Conservation (phyloP, 2,797 vertebrate species). For the Phoeniculus purpureus region DNA sequence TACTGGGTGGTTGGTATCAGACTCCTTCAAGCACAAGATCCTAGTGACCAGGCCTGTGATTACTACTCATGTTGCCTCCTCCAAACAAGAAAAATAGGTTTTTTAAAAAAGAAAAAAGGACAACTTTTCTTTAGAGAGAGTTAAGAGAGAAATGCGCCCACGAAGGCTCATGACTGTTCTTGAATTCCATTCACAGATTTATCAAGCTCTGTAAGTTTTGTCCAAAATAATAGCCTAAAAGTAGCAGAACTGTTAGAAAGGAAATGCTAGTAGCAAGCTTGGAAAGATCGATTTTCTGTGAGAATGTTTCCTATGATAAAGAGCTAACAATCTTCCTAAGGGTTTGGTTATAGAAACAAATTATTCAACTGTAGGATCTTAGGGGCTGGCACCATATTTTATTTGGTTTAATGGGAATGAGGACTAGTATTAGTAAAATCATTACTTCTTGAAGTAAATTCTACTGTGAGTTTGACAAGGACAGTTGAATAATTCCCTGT, state of each 20-base stretch:
- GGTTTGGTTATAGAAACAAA: background rate
- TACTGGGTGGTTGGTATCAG: background rate
- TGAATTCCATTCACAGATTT: background rate
- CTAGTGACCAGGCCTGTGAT: background rate
- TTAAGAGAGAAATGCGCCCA: background rate
- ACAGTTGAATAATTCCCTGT: background rate
- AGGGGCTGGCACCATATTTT: background rate
- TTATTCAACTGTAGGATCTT: background rate
- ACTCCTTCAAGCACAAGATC: background rate
- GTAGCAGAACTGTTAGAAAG: background rate
- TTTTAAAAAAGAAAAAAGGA: background rate
- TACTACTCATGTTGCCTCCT: background rate
- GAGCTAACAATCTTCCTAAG: slow-evolving; percentile 1
- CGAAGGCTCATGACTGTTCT: background rate
- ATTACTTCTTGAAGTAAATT: slow-evolving; percentile 3
- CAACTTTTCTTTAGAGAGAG: background rate
- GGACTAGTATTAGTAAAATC: background rate
- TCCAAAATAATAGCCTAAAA: slow-evolving; percentile 17
- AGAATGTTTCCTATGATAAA: background rate
- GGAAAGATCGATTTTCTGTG: background rate
- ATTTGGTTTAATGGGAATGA: background rate
- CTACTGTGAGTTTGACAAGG: background rate
- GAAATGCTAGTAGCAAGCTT: background rate
- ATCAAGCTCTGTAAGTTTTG: background rate
- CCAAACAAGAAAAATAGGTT: background rate